phyloP scores from a whole-genome alignment of 2,888 invertebrate species.

The Ophioninae sp. region DNA sequence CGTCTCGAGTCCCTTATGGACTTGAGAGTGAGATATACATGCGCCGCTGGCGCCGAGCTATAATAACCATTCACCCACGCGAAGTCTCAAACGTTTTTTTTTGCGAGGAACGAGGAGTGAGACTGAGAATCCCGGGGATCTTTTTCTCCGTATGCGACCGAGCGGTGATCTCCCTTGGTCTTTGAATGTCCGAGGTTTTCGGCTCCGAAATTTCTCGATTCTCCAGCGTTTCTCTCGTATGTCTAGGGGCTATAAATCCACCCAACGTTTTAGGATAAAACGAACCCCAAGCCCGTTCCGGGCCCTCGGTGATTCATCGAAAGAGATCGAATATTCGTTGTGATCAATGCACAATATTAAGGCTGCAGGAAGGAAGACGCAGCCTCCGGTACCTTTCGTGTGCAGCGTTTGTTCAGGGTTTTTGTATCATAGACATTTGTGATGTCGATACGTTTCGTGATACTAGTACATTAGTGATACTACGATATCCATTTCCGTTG shows the following conservation, averaged over 20 bases:
- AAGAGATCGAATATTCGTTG: slow-evolving; percentile 30
- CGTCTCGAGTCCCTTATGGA: slow-evolving; percentile 65
- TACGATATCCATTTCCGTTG: slow-evolving; percentile 27
- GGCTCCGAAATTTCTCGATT: slow-evolving; percentile 46
- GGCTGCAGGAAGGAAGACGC: neutral
- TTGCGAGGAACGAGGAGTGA: slow-evolving; percentile 24
- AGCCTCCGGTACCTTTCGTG: neutral
- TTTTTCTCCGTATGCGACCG: slow-evolving; percentile 4
- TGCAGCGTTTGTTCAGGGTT: neutral
- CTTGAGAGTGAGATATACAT: slow-evolving; percentile 62
- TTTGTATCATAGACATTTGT: slow-evolving; percentile 1
- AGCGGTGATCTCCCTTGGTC: slow-evolving; percentile 19
- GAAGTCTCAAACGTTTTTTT: slow-evolving; percentile 57
- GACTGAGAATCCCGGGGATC: slow-evolving; percentile 18
- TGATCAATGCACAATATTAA: slow-evolving; percentile 36
- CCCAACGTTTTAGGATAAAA: slow-evolving; percentile 27
- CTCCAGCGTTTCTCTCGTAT: slow-evolving; percentile 21
- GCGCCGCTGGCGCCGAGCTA: slow-evolving; percentile 75
- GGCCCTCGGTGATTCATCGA: slow-evolving; percentile 49
- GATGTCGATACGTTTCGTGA: slow-evolving; percentile 17
- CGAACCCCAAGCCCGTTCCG: neutral
- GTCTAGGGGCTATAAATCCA: slow-evolving; percentile 50
- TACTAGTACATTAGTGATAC: neutral
- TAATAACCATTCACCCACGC: slow-evolving; percentile 78
- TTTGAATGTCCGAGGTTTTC: slow-evolving; percentile 36